Base-by-base conservation (phyloP, 1,140 invertebrate species). In the Brachionus rubens region DNA sequence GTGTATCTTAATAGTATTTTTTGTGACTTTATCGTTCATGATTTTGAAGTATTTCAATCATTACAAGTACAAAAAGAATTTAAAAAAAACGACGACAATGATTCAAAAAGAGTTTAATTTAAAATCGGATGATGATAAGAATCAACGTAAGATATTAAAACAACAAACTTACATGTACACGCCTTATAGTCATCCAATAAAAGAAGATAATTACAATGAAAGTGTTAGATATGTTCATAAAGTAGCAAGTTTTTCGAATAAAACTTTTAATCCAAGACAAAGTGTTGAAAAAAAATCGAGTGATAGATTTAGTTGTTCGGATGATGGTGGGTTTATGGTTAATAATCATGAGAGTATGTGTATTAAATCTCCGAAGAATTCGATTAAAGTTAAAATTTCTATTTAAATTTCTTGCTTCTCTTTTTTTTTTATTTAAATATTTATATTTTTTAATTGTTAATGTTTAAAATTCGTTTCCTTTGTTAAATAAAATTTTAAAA, bases 11-110 rank as follows among this genome's bases (percentile, higher is more conserved):
- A 28, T 59, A 16, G 30, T 59, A 36, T 59, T 59, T 59, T 59
- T 59, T 59, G 36, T 59, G 19, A 59, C 28, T 16, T 33, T 59
- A n/a, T 33, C 36, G 19, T 36, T 59, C 3, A 59, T 59, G 54
- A 36, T 59, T 36, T 36, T 59, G n/a, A 59, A 59, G n/a, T 59
- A 59, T 36, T 59, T 59, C 36, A 59, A 59, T 59, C 36, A 59
- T 33, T 59, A 59, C 9, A 59, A 59, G 30, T 59, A 59, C 36
- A 59, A 59, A 33, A 59, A 59, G 36, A 59, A 59, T 19, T 59
- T 59, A 4, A 59, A 59, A 59, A 59, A 59, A 36, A 59, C 54
- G 30, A 59, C 54, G 12, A 59, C 33, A 12, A 59, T 59, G 12
- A 16, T 59, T 5, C 54, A 59, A 36, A 59, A 33, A 21, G 54